These are phyloP conservation scores for Drosophila neonasuta DNA, from an alignment of 2,888 invertebrate genomes.

Conservation along the genomic window DNA sequence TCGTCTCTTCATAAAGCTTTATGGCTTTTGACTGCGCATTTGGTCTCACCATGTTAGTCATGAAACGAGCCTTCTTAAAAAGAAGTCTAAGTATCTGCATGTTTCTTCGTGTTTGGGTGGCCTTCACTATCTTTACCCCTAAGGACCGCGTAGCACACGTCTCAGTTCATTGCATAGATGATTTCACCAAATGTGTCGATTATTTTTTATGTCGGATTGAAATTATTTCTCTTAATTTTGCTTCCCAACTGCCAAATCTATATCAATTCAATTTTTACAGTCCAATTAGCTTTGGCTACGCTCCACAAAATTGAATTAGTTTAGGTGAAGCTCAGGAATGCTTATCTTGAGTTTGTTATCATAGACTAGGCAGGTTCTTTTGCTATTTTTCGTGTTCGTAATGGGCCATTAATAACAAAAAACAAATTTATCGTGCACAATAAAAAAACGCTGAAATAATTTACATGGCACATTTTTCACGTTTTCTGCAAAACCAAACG, in stretches of 20 bases:
- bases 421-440: conserved; percentile 74
- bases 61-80: conserved; percentile 29
- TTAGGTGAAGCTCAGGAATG: not conserved
- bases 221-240: conserved; percentile 22
- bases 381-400: conserved; percentile 9
- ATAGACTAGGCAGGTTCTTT: conserved; percentile 3
- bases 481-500: conserved; percentile 51
- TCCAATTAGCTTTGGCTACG: conserved; percentile 52
- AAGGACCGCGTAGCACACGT: conserved; percentile 31
- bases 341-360: conserved; percentile 63
- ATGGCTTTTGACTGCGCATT: conserved; percentile 66
- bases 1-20: conserved; percentile 65
- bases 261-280: conserved; percentile 18
- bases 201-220: conserved; percentile 62
- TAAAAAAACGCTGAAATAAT: conserved; percentile 72
- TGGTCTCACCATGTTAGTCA: conserved; percentile 62
- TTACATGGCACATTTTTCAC: conserved; percentile 76
- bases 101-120: conserved; percentile 70
- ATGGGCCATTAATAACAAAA: conserved; percentile 69
- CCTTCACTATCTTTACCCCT: not conserved
- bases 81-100: conserved; percentile 27
- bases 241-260: not conserved
- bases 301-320: conserved; percentile 63
- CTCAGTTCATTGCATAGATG: conserved; percentile 72
- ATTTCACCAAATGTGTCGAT: conserved; percentile 62